Base-by-base conservation (phyloP, 1,140 invertebrate genomes). In the Aphaenogaster ashmeadi region DNA sequence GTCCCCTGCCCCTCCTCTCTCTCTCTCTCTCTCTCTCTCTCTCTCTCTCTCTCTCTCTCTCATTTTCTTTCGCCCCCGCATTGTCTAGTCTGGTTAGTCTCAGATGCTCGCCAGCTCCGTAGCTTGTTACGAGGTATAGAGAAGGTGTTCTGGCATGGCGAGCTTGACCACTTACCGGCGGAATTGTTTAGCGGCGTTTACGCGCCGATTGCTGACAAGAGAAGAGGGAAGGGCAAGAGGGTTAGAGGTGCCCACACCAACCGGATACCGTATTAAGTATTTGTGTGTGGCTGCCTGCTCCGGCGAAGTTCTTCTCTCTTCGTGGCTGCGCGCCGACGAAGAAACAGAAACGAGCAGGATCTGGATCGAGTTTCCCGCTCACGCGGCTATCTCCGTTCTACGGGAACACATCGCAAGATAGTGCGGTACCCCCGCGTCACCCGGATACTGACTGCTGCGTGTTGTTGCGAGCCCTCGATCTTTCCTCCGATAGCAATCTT, bases 141-240 rank as follows among this genome's bases (percentile, higher is more conserved):
- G 75, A 88, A 88, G 79, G 44, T 91, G 71, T 88, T 91, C 89
- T 92, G 83, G 78, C 5, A 50, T 54, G 60, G 67, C 87, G 54
- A 90, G 89, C 38, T 87, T 84, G 44, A 78, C 87, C 88, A 90
- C 88, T 93, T 92, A 90, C 88, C 62, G 71, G 79, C 72, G 67
- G 78, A 88, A 93, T 94, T 92, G 91, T 93, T 93, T 91, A 93
- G 89, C 85, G 58, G 86, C 88, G 83, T 92, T 93, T 93, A 92
- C 86, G 91, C 89, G 87, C 86, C 92, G 87, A 93, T 93, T 81
- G 88, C 89, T 88, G 87, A 92, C 91, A 88, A 90, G 47, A 71
- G 75, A 56, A 88, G 56, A 64, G 71, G 56, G 52, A 15, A 66
- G 33, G 11, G 8, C 15, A 38, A 38, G 36, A 66, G 7, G 15